phyloP scores from a whole-genome alignment of 2,797 vertebrate species.

The Phataginus tetradactyla region DNA sequence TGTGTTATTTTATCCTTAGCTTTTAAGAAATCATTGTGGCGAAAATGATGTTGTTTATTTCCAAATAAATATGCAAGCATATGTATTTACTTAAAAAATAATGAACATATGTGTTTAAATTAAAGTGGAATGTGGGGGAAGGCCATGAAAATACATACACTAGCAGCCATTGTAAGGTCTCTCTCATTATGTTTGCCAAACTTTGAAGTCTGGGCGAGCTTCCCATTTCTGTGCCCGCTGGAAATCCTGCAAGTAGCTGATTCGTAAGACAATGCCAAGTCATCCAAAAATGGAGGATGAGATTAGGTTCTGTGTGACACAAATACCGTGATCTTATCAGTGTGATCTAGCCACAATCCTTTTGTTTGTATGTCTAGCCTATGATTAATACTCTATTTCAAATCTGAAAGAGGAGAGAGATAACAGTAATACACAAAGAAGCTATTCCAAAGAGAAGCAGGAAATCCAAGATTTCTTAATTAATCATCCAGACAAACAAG shows the following conservation, averaged over 20 bases:
- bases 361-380: conserved; percentile 53
- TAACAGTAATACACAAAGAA: conserved; percentile 52
- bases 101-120: conserved; percentile 81
- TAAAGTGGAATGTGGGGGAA: conserved; percentile 69
- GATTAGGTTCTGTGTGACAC: conserved; percentile 62
- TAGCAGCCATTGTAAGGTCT: conserved; percentile 71
- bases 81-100: conserved; percentile 77
- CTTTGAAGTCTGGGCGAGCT: conserved; percentile 76
- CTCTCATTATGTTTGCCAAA: conserved; percentile 70
- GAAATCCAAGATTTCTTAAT: conserved; percentile 63
- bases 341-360: not conserved
- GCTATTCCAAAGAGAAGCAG: not conserved
- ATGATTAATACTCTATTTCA: conserved; percentile 50
- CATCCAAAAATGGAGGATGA: conserved; percentile 57
- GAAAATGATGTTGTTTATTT: conserved; percentile 79
- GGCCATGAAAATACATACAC: conserved; percentile 73
- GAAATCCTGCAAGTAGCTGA: conserved; percentile 76
- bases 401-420: conserved; percentile 21
- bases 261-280: conserved; percentile 69
- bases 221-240: conserved; percentile 75
- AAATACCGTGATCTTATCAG: not conserved
- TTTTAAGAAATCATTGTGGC: conserved; percentile 72
- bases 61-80: conserved; percentile 77
- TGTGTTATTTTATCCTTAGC: conserved; percentile 41
- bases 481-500: conserved; percentile 70